A percentile compares a stretch with the other conserved stretches of the same genome.
Conservation (phyloP, 2,888 invertebrate species). For the Hydropsyche betteni region DNA sequence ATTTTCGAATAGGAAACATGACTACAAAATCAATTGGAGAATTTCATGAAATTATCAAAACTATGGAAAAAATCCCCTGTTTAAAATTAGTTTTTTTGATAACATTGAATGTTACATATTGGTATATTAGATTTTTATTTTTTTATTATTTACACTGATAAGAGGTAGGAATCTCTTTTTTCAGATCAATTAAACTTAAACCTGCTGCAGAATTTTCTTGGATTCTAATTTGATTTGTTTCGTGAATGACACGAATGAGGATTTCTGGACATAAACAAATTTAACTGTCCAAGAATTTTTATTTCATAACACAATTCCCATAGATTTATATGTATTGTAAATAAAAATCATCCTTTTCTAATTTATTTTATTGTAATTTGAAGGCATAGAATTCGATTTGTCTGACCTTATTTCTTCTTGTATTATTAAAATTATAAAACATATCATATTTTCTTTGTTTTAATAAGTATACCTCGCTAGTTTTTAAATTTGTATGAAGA, state of each 20-base stretch:
- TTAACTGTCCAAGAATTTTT: not conserved
- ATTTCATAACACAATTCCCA: not conserved
- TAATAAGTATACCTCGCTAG: not conserved
- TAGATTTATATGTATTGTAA: slow-evolving; percentile 21
- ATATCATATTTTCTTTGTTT: slow-evolving; percentile 21
- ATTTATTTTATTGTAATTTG: too few species aligned
- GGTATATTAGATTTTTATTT: too few species aligned
- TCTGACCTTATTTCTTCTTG: not conserved
- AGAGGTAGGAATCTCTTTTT: slow-evolving; percentile 22
- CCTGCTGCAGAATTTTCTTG: slow-evolving; percentile 9
- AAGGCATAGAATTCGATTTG: too few species aligned
- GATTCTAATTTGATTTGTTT: slow-evolving; percentile 5
- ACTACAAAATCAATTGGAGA: too few species aligned
- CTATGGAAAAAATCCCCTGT: too few species aligned
- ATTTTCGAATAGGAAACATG: too few species aligned
- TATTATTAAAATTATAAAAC: slow-evolving; percentile 21
- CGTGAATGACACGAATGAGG: not conserved
- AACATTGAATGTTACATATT: too few species aligned
- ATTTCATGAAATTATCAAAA: too few species aligned
- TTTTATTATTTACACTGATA: not conserved
- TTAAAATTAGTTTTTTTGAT: too few species aligned
- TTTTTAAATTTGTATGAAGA: not conserved
- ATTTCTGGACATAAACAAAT: not conserved
- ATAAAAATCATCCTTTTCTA: not conserved
- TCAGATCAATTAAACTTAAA: slow-evolving; percentile 11